These are phyloP conservation scores for Pipa parva DNA, from an alignment of 2,113 vertebrate species.

Conservation along the genomic window DNA sequence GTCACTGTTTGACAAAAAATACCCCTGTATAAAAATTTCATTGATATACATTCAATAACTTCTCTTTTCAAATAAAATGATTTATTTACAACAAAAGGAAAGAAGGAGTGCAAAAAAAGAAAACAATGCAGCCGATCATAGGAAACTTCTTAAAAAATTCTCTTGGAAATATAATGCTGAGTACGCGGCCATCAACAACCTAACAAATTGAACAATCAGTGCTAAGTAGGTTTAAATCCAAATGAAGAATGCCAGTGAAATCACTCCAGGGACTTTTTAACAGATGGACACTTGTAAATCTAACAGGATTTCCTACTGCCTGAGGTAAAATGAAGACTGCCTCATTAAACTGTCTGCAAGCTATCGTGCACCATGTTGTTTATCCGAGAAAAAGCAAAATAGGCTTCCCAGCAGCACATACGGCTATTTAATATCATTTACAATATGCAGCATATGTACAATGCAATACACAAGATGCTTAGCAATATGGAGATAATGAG, in stretches of 20 bases:
- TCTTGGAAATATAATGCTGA: conserved; percentile 19
- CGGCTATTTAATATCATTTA: background rate
- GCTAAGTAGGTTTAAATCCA: conserved; percentile 63
- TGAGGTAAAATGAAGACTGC: conserved; percentile 65
- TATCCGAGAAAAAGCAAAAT: conserved; percentile 47
- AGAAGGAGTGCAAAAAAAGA: no score
- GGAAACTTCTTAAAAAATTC: conserved; percentile 9
- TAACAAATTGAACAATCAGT: conserved; percentile 65
- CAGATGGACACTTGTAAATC: conserved; percentile 72
- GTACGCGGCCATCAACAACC: conserved; percentile 48
- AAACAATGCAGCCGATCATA: background rate
- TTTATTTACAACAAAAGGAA: no score
- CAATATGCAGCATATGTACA: conserved; percentile 30
- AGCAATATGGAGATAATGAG: background rate
- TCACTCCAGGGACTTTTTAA: conserved; percentile 61
- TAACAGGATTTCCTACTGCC: conserved; percentile 70
- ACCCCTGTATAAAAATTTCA: no score
- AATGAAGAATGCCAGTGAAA: conserved; percentile 59
- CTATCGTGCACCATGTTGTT: conserved; percentile 54
- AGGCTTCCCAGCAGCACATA: conserved; percentile 20
- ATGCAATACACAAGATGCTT: conserved; percentile 12
- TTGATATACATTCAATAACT: no score
- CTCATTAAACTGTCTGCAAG: conserved; percentile 69
- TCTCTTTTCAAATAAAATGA: no score
- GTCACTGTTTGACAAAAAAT: no score